Base-by-base conservation (phyloP, 2,888 invertebrate species). In the Ectemnius lituratus region DNA sequence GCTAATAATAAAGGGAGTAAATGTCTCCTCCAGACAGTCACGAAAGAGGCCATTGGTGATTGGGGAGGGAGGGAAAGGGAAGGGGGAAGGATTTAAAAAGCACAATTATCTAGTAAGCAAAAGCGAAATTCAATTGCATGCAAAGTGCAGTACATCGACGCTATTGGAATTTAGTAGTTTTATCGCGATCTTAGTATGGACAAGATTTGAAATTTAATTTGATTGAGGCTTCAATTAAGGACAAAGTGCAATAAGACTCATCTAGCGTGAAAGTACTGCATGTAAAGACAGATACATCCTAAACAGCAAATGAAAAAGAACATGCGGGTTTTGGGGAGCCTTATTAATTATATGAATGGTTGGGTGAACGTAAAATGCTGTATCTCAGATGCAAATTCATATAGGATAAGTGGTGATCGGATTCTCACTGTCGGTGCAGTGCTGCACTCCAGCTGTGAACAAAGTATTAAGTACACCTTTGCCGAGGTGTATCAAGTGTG, bases 1-100 rank as follows among this genome's bases (percentile, higher is more conserved):
- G 76, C 73, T 81, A 76, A 83, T 83, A 87, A 85, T 83, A 83
- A 84, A 80, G 84, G 79, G 82, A 84, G 83, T 85, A 83, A 77
- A 79, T 83, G 85, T 87, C 89, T 90, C 90, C 90, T 90, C 90
- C 90, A 90, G 88, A 87, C 89, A 88, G 89, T 90, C 90, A 90
- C 87, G 90, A 90, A 90, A 90, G 90, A 89, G 87, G 86, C 85
- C 84, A 81, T 84, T 79, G 75, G 70, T 85, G 71, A 76, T 67
- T 79, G 56, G 11, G 52, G 56, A 8, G 52, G 76, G 74, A 68
- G 52, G 61, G 71, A 76, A 70, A 69, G 65, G 70, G 71, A 70
- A 58, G 67, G 77, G 73, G 76, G 37, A 60, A 52, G 66, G 67
- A 75, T 78, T 62, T 49, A 76, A 84, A 80, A 79, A 86, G 73